phyloP scores from a whole-genome alignment of 2,888 invertebrate genomes.

The Xylota segnis region DNA sequence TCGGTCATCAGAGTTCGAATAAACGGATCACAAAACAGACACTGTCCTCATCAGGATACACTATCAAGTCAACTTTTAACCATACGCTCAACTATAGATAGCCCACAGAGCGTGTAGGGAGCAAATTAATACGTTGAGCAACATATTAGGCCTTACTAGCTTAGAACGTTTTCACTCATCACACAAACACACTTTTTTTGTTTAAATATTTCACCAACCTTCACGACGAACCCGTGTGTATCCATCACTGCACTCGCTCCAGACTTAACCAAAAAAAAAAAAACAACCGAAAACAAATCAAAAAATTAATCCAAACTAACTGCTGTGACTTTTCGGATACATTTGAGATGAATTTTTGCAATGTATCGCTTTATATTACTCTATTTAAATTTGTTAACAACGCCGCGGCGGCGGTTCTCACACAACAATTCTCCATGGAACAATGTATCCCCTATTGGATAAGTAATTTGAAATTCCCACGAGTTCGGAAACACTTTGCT shows the following conservation, averaged over 20 bases:
- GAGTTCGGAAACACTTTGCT: slow-evolving; percentile 10
- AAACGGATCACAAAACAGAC: too few relatives aligned
- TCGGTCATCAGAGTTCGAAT: too few relatives aligned
- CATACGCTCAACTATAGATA: too few relatives aligned
- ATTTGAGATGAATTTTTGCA: slow-evolving; percentile 59
- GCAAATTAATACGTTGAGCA: too few relatives aligned
- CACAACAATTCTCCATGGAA: slow-evolving; percentile 31
- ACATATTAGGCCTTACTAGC: too few relatives aligned
- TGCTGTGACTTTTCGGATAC: slow-evolving; percentile 54
- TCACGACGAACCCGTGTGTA: not conserved
- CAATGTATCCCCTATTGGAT: slow-evolving; percentile 26
- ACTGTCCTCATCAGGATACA: too few relatives aligned
- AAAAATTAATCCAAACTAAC: slow-evolving; percentile 35
- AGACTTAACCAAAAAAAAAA: not conserved
- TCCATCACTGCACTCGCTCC: slow-evolving; percentile 21
- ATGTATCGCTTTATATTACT: slow-evolving; percentile 61
- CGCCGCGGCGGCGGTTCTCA: slow-evolving; percentile 15
- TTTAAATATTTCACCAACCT: slow-evolving; percentile 18
- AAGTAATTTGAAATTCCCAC: slow-evolving; percentile 32
- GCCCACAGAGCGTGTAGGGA: too few relatives aligned
- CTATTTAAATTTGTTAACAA: slow-evolving; percentile 49
- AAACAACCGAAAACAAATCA: not conserved
- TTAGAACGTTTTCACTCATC: not conserved
- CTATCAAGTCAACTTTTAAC: too few relatives aligned
- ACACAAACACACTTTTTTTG: too few relatives aligned